Base-by-base conservation (phyloP, 2,113 vertebrate species). In the Pycnonotus jocosus region DNA sequence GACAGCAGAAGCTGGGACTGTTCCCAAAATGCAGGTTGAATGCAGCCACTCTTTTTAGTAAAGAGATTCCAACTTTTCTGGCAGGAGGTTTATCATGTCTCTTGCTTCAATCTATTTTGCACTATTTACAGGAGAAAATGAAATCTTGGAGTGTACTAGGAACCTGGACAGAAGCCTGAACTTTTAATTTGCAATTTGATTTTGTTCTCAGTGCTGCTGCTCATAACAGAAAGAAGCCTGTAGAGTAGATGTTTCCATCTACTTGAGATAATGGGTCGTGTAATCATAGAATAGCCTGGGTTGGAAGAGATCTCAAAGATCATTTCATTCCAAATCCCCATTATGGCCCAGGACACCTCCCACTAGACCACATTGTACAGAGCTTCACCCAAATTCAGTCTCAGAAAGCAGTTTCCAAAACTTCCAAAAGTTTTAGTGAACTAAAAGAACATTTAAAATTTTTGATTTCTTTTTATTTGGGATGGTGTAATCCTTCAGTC, bases 241-340 rank as follows among this genome's bases (percentile, higher is more conserved):
- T 7, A 53, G 62, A 73, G 57, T 3, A 61, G 25, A 25, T 35
- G 2, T 68, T 86, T 86, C 40, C 31, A 57, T 61, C 47, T 89
- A 8, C 27, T 70, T 89, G 81, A 66, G 47, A 47, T 68, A 16
- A 22, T n/a, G 18, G 25, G 47, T 47, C 25, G 40, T 42, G 25
- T 69, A 54, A 47, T 38, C 45, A 68, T 15, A 42, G 40, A 54
- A 40, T 16, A 45, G 2, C 10, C n/a, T 61, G 5, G 9, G 5
- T 8, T 81, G 38, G 28, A 68, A 68, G 13, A 82, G 54, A 47
- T 4, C 12, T 82, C 31, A 54, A 61, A 47, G 31, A n/a, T 31
- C 24, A 15, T 35, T 15, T 15, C 3, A 1, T 35, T 89, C 30
- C 40, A 61, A 4, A 3, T 1, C 7, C 6, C 12, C 8, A 3